Base-by-base conservation (phyloP, 2,113 vertebrate genomes). In the Rhinopithecus roxellana region DNA sequence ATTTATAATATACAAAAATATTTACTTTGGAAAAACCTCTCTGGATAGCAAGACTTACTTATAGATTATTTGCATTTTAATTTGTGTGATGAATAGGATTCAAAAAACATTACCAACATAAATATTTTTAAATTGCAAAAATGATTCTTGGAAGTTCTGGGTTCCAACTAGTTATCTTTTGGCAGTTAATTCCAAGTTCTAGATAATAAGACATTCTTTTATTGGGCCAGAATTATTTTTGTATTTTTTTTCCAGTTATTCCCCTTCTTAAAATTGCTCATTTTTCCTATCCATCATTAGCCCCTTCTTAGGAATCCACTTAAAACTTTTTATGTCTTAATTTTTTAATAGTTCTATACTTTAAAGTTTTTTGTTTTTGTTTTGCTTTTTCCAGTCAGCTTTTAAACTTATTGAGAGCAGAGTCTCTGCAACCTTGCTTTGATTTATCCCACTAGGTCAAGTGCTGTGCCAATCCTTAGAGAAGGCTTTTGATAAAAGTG, bases 1-100 rank as follows among this genome's bases (percentile, higher is more conserved):
- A 93, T 89, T 55, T 95, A 72, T 2, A 80, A 64, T 69, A 86
- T 74, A 30, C 18, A 91, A 94, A 90, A 93, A 69, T 74, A 89
- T 86, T 97, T 92, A 67, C 17, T 95, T 93, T 93, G 27, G 43
- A 69, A 35, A 93, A 95, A 61, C 20, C 16, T 74, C 64, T 55
- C 20, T n/a, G 9, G 32, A 64, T 75, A 86, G 57, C 78, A 74
- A 82, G 10, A 40, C 38, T n/a, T 61, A 74, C 30, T 80, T 17
- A 30, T 87, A 32, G 27, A 61, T 94, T 94, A 75, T 83, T 93
- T 92, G 38, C 27, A 92, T 92, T 72, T 83, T 23, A 82, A 92
- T 57, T 83, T 89, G 83, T 83, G 64, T 40, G 43, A 94, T 80
- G n/a, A 75, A 91, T 2, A 86, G 18, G 79, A 94, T 85, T 83